Conservation (phyloP, 2,888 invertebrate species). For the Drosophila falleni region DNA sequence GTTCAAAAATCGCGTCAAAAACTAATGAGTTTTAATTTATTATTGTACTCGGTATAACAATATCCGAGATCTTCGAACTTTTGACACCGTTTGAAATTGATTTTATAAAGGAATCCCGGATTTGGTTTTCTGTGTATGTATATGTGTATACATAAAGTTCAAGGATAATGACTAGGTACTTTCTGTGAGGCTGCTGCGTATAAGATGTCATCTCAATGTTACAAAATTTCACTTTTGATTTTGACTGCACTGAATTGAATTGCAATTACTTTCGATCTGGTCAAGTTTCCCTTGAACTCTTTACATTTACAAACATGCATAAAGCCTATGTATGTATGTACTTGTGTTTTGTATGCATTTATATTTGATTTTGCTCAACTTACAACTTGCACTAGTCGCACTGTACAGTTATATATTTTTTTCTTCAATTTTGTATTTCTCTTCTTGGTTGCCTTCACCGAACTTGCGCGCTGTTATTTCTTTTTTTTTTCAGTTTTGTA, state of each 20-base stretch:
- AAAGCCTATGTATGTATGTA: not conserved
- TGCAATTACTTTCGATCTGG: slow-evolving; percentile 19
- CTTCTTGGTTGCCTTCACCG: slow-evolving; percentile 34
- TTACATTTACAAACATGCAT: slow-evolving; percentile 18
- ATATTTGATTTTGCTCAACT: slow-evolving; percentile 53
- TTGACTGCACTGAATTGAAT: slow-evolving; percentile 11
- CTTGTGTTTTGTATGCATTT: slow-evolving; percentile 6
- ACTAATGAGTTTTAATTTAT: too few species aligned
- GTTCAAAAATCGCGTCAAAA: too few species aligned
- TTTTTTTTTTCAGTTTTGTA: slow-evolving; percentile 1
- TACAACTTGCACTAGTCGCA: slow-evolving; percentile 64
- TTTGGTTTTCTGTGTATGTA: slow-evolving; percentile 5
- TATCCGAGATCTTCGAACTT: too few species aligned
- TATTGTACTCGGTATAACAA: too few species aligned
- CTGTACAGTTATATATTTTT: slow-evolving; percentile 64
- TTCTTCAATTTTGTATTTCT: slow-evolving; percentile 34
- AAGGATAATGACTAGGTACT: slow-evolving; percentile 48
- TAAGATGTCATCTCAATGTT: slow-evolving; percentile 45
- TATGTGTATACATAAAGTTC: slow-evolving; percentile 43
- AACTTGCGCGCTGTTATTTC: slow-evolving; percentile 43
- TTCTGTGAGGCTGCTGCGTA: slow-evolving; percentile 32
- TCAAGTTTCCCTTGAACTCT: slow-evolving; percentile 16
- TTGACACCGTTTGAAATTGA: too few species aligned
- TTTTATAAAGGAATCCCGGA: not conserved
- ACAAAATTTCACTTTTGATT: slow-evolving; percentile 39